Percentiles rank a stretch among this genome's conserved stretches.
Evolutionary conservation across 1,140 invertebrate genomes (phyloP).

Genomic region (Elymnias hypermnestra): DNA sequence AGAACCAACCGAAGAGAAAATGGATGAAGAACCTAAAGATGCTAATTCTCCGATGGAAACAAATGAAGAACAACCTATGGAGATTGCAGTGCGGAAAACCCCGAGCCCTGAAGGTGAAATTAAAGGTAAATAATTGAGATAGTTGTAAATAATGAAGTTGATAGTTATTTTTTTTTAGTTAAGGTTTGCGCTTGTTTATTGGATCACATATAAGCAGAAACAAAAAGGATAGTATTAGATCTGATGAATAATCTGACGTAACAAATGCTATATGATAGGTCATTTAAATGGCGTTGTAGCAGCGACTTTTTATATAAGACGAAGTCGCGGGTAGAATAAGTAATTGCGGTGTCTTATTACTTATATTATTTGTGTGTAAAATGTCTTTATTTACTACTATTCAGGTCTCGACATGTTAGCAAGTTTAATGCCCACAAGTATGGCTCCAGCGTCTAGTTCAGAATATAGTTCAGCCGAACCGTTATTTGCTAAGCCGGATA

Average conservation of each 20-base stretch:
- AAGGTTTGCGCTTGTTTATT: no score
- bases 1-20: slow-evolving; percentile 4
- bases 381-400: slow-evolving; percentile 4
- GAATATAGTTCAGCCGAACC: slow-evolving; percentile 69
- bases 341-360: no score
- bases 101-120: slow-evolving; percentile 55
- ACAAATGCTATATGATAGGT: no score
- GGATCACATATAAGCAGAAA: no score
- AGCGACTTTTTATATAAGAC: no score
- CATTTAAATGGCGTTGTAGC: no score
- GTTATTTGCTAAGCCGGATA: slow-evolving; percentile 37
- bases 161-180: no score
- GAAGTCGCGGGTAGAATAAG: no score
- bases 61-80: slow-evolving; percentile 25
- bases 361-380: no score
- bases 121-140: slow-evolving; percentile 54
- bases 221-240: no score
- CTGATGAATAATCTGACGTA: no score
- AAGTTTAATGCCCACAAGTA: slow-evolving; percentile 79
- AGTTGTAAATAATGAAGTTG: no score
- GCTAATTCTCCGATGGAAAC: slow-evolving; percentile 29
- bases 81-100: slow-evolving; percentile 32
- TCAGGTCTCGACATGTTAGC: slow-evolving; percentile 78
- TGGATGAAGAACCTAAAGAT: slow-evolving; percentile 13
- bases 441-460: slow-evolving; percentile 76